Evolutionary conservation across 2,888 invertebrate species (phyloP).

Genomic region (Leptinotarsa haldemani): DNA sequence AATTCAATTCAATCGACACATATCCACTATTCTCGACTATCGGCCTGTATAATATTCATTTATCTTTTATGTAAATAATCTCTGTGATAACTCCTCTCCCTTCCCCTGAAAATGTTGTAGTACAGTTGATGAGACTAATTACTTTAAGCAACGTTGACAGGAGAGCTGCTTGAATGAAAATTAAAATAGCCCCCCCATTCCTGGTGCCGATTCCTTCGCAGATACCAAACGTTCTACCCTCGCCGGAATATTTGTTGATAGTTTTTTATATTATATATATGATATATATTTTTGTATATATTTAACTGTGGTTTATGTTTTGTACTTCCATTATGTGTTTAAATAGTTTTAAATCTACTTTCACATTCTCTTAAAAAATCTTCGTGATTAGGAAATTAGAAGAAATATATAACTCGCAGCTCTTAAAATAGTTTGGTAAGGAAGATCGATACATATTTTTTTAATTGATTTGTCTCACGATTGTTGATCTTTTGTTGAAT

Average conservation of each 20-base stretch:
- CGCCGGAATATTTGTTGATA: conserved; percentile 50
- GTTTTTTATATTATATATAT: conserved; percentile 51
- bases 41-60: too few relatives aligned
- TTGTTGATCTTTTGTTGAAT: conserved; percentile 4
- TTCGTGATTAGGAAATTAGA: conserved; percentile 2
- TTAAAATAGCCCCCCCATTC: too few relatives aligned
- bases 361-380: conserved; percentile 19
- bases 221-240: conserved; percentile 35
- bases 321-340: conserved; percentile 45
- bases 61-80: too few relatives aligned
- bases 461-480: neutral
- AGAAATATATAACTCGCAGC: neutral
- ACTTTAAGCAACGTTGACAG: too few relatives aligned
- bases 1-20: too few relatives aligned
- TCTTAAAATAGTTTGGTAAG: neutral
- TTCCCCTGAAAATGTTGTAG: too few relatives aligned
- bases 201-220: neutral
- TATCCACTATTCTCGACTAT: too few relatives aligned
- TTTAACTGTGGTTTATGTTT: conserved; percentile 58
- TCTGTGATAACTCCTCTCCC: too few relatives aligned
- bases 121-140: neutral
- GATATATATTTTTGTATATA: conserved; percentile 60
- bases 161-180: too few relatives aligned
- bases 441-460: neutral
- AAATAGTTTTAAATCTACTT: conserved; percentile 28